Evolutionary conservation across 2,113 vertebrate species (phyloP), one percentile per base, ranked within the genome.

Genomic region (Cinclus mexicanus): DNA sequence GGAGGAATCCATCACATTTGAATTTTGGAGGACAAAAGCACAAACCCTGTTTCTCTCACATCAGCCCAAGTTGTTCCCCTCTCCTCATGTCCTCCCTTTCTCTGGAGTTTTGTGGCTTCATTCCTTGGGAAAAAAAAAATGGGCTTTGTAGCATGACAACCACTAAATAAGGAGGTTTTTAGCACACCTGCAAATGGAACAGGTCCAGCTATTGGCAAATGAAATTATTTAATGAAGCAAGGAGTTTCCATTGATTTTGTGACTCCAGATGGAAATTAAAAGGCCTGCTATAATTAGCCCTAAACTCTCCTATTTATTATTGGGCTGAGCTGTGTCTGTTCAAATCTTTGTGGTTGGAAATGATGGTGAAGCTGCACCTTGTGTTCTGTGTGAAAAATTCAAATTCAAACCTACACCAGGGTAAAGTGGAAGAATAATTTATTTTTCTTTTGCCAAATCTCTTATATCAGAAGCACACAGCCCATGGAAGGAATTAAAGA

Each of bases 221-320:
- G 50, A 77, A 91, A 88, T 91, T 92, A 94, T 94, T 94, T 97
- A 96, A 97, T 88, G 95, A 95, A 95, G 81, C 75, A 60, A 78
- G 53, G 75, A 72, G 79, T 50, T 92, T 59, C 67, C 76, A 97
- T 94, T 79, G 95, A 97, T 96, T 97, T 95, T 95, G 81, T 94
- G 81, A 86, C 90, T 95, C 70, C 72, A 57, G 74, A 50, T 88
- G 75, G 81, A 89, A 97, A 95, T 95, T 85, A 94, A 77, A 81
- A 89, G 67, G 39, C 83, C 77, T 87, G n/a, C 57, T 89, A 77
- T 90, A 96, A 96, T 96, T 95, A 95, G 89, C 71, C 86, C 71
- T 72, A 92, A 95, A 93, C 16, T 89, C 63, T 93, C 20, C 61
- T 47, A 55, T 87, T 92, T 85, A 70, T 96, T 92, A 47, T 9